Conservation (phyloP, 2,888 invertebrate genomes). For the Polydrusus tereticollis region DNA sequence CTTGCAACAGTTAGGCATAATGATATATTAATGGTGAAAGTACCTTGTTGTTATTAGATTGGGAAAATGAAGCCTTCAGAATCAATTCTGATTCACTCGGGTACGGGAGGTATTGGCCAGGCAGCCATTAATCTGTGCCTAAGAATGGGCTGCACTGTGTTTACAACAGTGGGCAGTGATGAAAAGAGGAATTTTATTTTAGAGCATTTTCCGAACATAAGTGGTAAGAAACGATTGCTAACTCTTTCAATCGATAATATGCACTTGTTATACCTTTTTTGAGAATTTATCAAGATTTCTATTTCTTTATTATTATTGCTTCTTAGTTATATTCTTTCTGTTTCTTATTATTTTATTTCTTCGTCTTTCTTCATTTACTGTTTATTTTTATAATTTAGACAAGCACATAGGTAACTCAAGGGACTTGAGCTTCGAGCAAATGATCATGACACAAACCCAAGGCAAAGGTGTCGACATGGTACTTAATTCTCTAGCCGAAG, state of each 20-base stretch:
- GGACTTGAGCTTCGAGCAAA: slow-evolving; percentile 87
- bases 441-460: slow-evolving; percentile 83
- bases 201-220: slow-evolving; percentile 66
- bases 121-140: slow-evolving; percentile 80
- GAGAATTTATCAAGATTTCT: too few relatives aligned
- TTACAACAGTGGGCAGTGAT: slow-evolving; percentile 77
- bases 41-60: slow-evolving; percentile 18
- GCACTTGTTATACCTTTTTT: too few relatives aligned
- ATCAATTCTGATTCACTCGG: slow-evolving; percentile 70
- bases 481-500: slow-evolving; percentile 91
- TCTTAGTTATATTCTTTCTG: neutral
- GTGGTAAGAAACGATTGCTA: slow-evolving; percentile 17
- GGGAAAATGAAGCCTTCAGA: slow-evolving; percentile 57
- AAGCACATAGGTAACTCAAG: slow-evolving; percentile 73
- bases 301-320: neutral
- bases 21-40: too few relatives aligned
- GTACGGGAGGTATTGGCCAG: slow-evolving; percentile 80
- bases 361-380: too few relatives aligned
- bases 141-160: slow-evolving; percentile 73
- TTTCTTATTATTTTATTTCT: too few relatives aligned
- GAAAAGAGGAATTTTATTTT: slow-evolving; percentile 76
- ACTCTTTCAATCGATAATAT: neutral
- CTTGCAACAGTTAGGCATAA: neutral
- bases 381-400: too few relatives aligned
- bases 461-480: slow-evolving; percentile 93